These are phyloP conservation scores for Drosophila histrio DNA, from an alignment of 2,888 invertebrate genomes.

Conservation along the genomic window DNA sequence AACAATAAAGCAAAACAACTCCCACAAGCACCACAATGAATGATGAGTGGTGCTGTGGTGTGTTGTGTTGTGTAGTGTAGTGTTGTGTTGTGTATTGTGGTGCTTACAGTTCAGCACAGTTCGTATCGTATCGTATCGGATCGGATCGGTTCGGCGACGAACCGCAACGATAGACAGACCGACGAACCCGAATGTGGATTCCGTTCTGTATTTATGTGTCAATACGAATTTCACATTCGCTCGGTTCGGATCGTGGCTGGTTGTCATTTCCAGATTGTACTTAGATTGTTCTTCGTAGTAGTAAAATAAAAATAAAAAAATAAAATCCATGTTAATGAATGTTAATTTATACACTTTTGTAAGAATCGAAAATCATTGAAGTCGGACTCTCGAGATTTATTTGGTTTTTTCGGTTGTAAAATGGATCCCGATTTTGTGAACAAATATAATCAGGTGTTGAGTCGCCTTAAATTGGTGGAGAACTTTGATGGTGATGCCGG, in stretches of 20 bases:
- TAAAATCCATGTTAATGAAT: constrained; percentile 76
- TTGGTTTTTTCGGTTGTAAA: no score
- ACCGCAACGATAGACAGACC: constrained; percentile 6
- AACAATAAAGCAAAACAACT: constrained; percentile 60
- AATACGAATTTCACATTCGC: constrained; percentile 9
- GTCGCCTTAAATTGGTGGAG: constrained; percentile 65
- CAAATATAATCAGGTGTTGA: constrained; percentile 68
- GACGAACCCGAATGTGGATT: neutral
- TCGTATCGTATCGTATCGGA: no score
- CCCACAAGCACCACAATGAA: constrained; percentile 61
- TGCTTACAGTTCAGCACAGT: constrained; percentile 13
- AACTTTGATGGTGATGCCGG: constrained; percentile 69
- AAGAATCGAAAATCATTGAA: constrained; percentile 66
- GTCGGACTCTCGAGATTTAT: no score
- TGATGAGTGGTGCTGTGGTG: neutral
- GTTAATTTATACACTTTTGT: constrained; percentile 78
- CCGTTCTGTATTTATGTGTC: constrained; percentile 29
- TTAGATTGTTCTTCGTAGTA: constrained; percentile 37
- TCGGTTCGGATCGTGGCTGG: neutral
- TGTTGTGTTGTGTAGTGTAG: neutral
- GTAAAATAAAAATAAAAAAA: no score
- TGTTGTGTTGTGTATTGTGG: neutral
- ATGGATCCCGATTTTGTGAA: constrained; percentile 74
- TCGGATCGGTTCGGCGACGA: neutral
- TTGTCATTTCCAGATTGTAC: neutral